Percentiles rank a stretch among this genome's conserved stretches.
Evolutionary conservation across 2,888 invertebrate species (phyloP).

Genomic region (Agapetus fuscipes): DNA sequence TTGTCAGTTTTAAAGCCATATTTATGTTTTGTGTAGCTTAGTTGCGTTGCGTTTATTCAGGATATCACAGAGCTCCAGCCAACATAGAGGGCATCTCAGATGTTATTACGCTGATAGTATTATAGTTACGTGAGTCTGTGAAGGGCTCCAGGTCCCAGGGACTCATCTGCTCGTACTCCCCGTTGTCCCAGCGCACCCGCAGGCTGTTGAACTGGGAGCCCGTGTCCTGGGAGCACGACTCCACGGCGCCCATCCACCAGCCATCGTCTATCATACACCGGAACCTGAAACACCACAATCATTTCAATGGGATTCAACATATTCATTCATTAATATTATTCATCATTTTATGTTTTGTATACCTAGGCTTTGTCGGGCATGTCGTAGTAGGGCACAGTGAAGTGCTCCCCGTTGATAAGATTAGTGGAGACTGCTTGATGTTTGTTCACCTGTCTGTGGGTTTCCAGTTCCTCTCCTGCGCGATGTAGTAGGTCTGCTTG

Average conservation of each 20-base stretch:
- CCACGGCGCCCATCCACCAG: constrained; percentile 83
- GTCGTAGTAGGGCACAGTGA: constrained; percentile 90
- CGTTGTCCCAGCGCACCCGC: constrained; percentile 84
- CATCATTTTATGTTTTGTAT: too few relatives aligned
- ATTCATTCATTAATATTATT: too few relatives aligned
- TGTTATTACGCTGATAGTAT: too few relatives aligned
- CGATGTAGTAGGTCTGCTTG: constrained; percentile 77
- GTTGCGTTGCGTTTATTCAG: too few relatives aligned
- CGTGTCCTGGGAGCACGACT: constrained; percentile 20
- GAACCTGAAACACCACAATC: constrained; percentile 46
- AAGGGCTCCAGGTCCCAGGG: constrained; percentile 94
- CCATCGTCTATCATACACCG: constrained; percentile 91
- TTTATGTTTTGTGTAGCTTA: too few relatives aligned
- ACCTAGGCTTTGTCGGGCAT: too few relatives aligned
- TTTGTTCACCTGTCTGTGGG: constrained; percentile 64
- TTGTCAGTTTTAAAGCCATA: too few relatives aligned
- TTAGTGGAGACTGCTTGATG: too few relatives aligned
- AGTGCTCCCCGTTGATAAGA: constrained; percentile 56
- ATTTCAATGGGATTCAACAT: neutral
- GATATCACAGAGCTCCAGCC: too few relatives aligned
- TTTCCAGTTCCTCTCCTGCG: constrained; percentile 72
- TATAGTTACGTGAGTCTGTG: constrained; percentile 52
- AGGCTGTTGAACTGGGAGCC: constrained; percentile 25
- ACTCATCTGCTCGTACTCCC: constrained; percentile 82
- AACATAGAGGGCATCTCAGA: too few relatives aligned